Conservation (phyloP, 2,113 vertebrate genomes). For the Brachyhypopomus occidentalis region DNA sequence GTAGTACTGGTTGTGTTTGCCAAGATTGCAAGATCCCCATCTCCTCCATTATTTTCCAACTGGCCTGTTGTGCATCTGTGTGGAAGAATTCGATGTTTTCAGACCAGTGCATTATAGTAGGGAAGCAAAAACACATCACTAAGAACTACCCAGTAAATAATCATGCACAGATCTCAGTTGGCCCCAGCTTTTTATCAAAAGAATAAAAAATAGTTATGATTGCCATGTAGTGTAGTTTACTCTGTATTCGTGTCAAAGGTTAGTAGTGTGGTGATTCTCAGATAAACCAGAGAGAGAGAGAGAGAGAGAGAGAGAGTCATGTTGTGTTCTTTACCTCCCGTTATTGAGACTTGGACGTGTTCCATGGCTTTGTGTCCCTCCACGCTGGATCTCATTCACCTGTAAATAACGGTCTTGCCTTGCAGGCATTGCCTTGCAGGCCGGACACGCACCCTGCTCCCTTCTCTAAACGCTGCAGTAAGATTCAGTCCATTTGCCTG, state of each 20-base stretch:
- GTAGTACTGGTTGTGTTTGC: too few relatives aligned
- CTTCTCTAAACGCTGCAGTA: slow-evolving; percentile 49
- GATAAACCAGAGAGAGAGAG: neutral
- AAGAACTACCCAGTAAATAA: neutral
- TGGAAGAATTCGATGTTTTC: too few relatives aligned
- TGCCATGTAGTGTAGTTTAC: neutral
- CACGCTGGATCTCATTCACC: slow-evolving; percentile 47
- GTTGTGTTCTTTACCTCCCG: slow-evolving; percentile 7
- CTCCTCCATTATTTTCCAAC: too few relatives aligned
- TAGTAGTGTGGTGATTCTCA: slow-evolving; percentile 1
- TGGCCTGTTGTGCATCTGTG: too few relatives aligned
- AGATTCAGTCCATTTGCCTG: slow-evolving; percentile 63
- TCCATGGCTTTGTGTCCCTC: slow-evolving; percentile 25
- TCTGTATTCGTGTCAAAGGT: slow-evolving; percentile 1
- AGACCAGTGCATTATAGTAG: too few relatives aligned
- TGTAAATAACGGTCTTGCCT: slow-evolving; percentile 51
- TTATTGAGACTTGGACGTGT: neutral
- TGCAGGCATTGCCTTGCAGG: slow-evolving; percentile 43
- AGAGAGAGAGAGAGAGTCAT: neutral
- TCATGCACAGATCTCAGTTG: neutral
- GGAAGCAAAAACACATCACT: too few relatives aligned
- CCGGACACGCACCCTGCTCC: slow-evolving; percentile 30
- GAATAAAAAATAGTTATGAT: neutral
- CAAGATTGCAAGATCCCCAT: too few relatives aligned
- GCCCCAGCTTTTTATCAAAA: neutral